Evolutionary conservation across 2,797 vertebrate species (phyloP).

Genomic region (Gymnoscopelus microlampas): DNA sequence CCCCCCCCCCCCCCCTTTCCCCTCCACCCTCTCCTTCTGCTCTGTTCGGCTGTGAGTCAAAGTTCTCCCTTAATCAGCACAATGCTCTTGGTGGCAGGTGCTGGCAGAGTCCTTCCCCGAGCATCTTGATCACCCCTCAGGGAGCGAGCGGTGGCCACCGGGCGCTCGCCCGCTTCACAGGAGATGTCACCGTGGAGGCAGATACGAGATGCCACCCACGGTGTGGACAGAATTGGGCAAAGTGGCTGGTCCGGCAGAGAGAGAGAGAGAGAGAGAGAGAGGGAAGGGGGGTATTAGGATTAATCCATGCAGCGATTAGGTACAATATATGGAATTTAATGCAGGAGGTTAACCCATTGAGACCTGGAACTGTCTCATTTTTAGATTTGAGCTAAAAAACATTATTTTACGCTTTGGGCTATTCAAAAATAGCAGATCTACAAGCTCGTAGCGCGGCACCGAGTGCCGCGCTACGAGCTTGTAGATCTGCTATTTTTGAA

Average conservation of each 20-base stretch:
- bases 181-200: constrained; percentile 71
- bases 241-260: constrained; percentile 69
- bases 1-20: constrained; percentile 34
- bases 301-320: constrained; percentile 42
- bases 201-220: constrained; percentile 54
- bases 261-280: constrained; percentile 53
- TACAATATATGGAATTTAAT: too few relatives aligned
- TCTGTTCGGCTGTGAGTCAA: constrained; percentile 69
- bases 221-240: constrained; percentile 79
- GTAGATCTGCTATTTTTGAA: too few relatives aligned
- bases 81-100: constrained; percentile 79
- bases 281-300: constrained; percentile 57
- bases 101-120: constrained; percentile 65
- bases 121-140: constrained; percentile 74
- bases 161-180: constrained; percentile 58
- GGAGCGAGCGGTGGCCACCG: constrained; percentile 54
- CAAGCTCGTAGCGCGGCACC: too few relatives aligned
- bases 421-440: too few relatives aligned
- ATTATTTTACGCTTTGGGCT: too few relatives aligned
- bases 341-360: too few relatives aligned
- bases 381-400: too few relatives aligned
- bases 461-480: too few relatives aligned
- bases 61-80: constrained; percentile 78
- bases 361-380: too few relatives aligned
- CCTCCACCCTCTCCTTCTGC: constrained; percentile 64